These are phyloP conservation scores for Pocillopora verrucosa DNA, from an alignment of 64 coral and sea anemone genomes.

Conservation along the genomic window DNA sequence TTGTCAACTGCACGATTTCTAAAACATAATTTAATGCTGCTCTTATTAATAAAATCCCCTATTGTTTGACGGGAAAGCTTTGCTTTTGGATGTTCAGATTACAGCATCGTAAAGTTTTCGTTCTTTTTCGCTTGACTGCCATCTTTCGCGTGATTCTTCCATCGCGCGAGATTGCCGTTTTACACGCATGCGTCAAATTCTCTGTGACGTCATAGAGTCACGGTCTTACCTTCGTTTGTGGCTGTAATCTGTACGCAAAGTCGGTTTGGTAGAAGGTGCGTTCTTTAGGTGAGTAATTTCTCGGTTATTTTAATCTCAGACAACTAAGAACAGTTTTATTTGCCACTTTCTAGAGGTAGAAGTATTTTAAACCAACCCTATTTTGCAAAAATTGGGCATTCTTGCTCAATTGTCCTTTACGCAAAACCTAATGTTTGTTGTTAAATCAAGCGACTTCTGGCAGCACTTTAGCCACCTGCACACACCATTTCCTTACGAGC, in stretches of 20 bases:
- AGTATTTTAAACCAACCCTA: neutral
- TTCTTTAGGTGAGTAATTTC: slow-evolving; percentile 36
- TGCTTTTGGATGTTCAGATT: neutral
- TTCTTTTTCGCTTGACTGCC: too few species aligned
- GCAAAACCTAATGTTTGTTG: slow-evolving; percentile 29
- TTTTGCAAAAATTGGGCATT: neutral
- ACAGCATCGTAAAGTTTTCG: too few species aligned
- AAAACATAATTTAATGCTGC: neutral
- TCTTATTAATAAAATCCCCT: neutral
- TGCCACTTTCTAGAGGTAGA: neutral
- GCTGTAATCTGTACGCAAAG: slow-evolving; percentile 9
- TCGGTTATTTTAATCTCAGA: neutral
- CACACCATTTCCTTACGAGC: neutral
- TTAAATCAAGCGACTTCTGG: slow-evolving; percentile 19
- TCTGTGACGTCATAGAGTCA: slow-evolving; percentile 36
- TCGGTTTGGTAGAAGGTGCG: neutral
- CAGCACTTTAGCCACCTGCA: slow-evolving; percentile 27
- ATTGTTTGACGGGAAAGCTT: neutral
- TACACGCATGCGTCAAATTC: slow-evolving; percentile 16
- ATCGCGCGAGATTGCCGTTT: neutral
- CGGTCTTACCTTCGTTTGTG: slow-evolving; percentile 1
- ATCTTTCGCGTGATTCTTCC: neutral
- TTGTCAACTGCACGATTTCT: neutral
- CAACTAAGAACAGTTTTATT: neutral
- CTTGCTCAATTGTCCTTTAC: neutral